Base-by-base conservation (phyloP, 2,113 vertebrate genomes). In the Aspiorhynchus laticeps region DNA sequence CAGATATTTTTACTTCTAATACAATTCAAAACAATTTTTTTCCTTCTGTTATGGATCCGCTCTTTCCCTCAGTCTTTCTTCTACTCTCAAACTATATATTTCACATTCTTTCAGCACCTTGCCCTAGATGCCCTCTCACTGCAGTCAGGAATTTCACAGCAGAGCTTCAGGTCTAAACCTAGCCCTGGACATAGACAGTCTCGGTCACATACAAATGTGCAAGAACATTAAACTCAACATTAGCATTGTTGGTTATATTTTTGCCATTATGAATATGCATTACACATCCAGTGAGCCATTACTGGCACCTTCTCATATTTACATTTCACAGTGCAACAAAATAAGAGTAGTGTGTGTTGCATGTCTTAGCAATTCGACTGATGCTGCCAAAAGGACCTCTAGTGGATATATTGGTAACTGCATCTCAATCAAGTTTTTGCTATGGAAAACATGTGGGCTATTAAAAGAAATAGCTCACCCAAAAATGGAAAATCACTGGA, bases 121-220 rank as follows among this genome's bases (percentile, higher is more conserved):
- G 87, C 87, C 91, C 90, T 14, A 51, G 89, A 80, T 24, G 36
- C 59, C 86, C 80, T 95, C 91, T 85, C 94, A 90, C 91, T 90
- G 80, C 86, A 6, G 3, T 93, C 84, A 85, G 92, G 94, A 94
- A 95, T 95, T 93, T 95, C 94, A 92, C 95, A 95, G 87, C 15
- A 80, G 84, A 46, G 71, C 81, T 88, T 87, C 90, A 90, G 73
- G 71, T 81, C 46, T 28, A 75, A 33, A 73, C 82, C 53, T 33
- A 0, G 46, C 88, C 87, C 82, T 43, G 41, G 48, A 92, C 77
- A 67, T 85, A 88, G 75, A 77, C 82, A 88, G 88, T 89, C 84
- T 75, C 36, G 85, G 74, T 63, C 31, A 78, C 75, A 33, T 31
- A 53, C 24, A 48, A 59, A 33, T 36, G 63, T 41, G 46, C 63